phyloP scores from a whole-genome alignment of 2,888 invertebrate genomes.

The Raillietiella orientalis region DNA sequence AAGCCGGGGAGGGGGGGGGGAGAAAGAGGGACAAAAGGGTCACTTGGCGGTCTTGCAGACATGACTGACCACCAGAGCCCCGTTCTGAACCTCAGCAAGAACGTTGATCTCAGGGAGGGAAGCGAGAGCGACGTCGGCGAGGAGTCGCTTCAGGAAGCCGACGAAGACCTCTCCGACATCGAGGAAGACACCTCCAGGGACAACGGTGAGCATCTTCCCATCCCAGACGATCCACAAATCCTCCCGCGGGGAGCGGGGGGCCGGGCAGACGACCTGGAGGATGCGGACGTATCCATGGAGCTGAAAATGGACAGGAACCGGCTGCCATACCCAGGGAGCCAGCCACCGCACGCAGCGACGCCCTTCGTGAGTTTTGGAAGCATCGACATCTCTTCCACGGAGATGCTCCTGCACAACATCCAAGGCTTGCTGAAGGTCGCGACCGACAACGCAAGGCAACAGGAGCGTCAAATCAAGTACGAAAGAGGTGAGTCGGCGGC shows the following conservation, averaged over 20 bases:
- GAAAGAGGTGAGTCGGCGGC: constrained; percentile 59
- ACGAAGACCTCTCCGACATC: constrained; percentile 55
- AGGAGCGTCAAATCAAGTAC: constrained; percentile 77
- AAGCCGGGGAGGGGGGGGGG: no score
- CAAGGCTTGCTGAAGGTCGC: constrained; percentile 85
- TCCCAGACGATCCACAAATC: constrained; percentile 8
- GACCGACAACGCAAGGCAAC: constrained; percentile 84
- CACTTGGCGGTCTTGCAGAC: no score
- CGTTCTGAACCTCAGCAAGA: constrained; percentile 63
- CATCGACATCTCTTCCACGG: constrained; percentile 35
- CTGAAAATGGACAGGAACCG: no score
- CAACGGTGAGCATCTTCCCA: constrained; percentile 21
- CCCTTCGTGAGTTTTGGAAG: constrained; percentile 9
- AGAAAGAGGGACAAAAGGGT: no score
- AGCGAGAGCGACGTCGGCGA: constrained; percentile 9
- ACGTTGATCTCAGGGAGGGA: constrained; percentile 20
- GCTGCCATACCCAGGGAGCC: no score
- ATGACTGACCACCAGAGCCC: constrained; percentile 72
- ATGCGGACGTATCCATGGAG: no score
- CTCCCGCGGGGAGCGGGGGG: no score
- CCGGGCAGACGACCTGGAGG: no score
- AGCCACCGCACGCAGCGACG: no score
- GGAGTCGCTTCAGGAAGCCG: constrained; percentile 35
- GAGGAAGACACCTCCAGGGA: constrained; percentile 55
- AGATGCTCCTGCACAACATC: constrained; percentile 73